A percentile compares a stretch with the other conserved stretches of the same genome.
Conservation (phyloP, 1,140 invertebrate genomes). For the Galendromus occidentalis region DNA sequence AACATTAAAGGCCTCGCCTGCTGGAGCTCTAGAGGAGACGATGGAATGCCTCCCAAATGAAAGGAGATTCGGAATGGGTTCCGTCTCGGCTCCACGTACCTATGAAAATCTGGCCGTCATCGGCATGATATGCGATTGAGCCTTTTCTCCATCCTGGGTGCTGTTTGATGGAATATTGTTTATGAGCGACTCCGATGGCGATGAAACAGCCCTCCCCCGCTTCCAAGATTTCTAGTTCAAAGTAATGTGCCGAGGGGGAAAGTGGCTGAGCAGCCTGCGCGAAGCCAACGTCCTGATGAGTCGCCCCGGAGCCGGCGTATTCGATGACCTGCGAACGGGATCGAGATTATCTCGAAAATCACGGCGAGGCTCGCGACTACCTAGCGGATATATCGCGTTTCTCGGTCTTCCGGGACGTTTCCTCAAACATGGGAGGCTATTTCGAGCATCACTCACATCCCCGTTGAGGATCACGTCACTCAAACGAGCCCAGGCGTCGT, state of each 20-base stretch:
- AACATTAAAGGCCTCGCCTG: neutral
- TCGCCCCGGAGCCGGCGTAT: conserved; percentile 36
- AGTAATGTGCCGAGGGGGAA: conserved; percentile 36
- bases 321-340: conserved; percentile 30
- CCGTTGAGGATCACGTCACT: neutral
- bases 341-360: neutral
- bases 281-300: conserved; percentile 37
- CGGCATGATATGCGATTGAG: conserved; percentile 40
- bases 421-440: too few species aligned
- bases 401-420: neutral
- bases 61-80: too few species aligned
- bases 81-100: conserved; percentile 28
- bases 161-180: conserved; percentile 37
- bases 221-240: conserved; percentile 39
- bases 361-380: neutral
- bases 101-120: conserved; percentile 40
- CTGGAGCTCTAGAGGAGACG: too few species aligned
- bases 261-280: conserved; percentile 35
- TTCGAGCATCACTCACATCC: neutral
- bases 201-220: conserved; percentile 39
- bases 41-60: too few species aligned
- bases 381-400: neutral
- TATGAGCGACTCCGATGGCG: conserved; percentile 35
- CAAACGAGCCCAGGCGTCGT: neutral
- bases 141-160: conserved; percentile 40